These are phyloP conservation scores for Boleophthalmus pectinirostris DNA, from an alignment of 2,113 vertebrate species.

Conservation along the genomic window DNA sequence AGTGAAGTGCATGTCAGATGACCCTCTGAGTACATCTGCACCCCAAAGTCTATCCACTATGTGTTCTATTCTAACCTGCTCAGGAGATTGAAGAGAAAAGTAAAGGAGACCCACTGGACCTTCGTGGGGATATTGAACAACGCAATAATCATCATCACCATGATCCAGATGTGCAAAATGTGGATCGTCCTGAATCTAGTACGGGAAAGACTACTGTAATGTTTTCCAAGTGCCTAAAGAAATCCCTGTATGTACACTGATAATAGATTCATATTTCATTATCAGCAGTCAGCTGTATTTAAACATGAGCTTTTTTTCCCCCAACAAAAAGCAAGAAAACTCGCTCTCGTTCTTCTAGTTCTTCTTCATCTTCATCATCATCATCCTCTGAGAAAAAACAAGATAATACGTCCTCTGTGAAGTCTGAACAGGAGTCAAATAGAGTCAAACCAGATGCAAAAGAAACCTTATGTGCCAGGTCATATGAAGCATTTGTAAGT, in stretches of 20 bases:
- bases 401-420: constrained; percentile 78
- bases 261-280: not conserved
- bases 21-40: constrained; percentile 24
- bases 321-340: constrained; percentile 88
- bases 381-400: constrained; percentile 76
- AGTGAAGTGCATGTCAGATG: not conserved
- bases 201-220: constrained; percentile 86
- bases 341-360: constrained; percentile 85
- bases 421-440: constrained; percentile 82
- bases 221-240: constrained; percentile 86
- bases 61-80: constrained; percentile 65
- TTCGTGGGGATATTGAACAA: constrained; percentile 94
- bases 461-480: constrained; percentile 80
- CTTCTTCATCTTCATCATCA: constrained; percentile 87
- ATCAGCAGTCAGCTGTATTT: not conserved
- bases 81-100: constrained; percentile 85
- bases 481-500: constrained; percentile 90
- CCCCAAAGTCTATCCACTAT: constrained; percentile 70
- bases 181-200: constrained; percentile 84
- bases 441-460: constrained; percentile 80
- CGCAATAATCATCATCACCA: constrained; percentile 92
- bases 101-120: constrained; percentile 90
- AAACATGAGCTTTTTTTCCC: constrained; percentile 16
- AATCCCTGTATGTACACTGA: constrained; percentile 75
- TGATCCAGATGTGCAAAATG: constrained; percentile 79